phyloP scores from a whole-genome alignment of 2,888 invertebrate genomes.

The Diaphora mendica region DNA sequence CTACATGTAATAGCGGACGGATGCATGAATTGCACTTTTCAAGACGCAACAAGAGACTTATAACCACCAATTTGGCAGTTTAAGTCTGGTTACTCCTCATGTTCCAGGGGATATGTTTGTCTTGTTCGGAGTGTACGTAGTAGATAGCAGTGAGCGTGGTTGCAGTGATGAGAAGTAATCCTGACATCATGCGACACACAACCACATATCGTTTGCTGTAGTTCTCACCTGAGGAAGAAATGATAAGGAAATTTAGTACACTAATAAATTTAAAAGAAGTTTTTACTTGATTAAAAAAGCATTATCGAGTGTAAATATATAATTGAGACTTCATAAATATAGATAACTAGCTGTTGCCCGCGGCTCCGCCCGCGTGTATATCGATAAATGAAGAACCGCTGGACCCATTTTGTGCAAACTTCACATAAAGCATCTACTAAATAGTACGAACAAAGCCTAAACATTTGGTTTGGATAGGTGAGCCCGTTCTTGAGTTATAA shows the following conservation, averaged over 20 bases:
- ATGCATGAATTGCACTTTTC: slow-evolving; percentile 59
- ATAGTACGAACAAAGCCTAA: too few species aligned
- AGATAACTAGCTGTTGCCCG: too few species aligned
- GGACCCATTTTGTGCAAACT: too few species aligned
- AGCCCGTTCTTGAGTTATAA: too few species aligned
- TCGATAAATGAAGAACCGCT: too few species aligned
- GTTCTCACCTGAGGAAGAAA: slow-evolving; percentile 70
- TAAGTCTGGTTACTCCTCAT: slow-evolving; percentile 57
- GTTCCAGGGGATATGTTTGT: neutral
- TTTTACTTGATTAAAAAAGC: neutral
- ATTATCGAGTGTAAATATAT: neutral
- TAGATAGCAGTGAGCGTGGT: slow-evolving; percentile 50
- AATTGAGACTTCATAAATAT: neutral
- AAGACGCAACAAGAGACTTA: slow-evolving; percentile 14
- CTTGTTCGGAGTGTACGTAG: slow-evolving; percentile 48
- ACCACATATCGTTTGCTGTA: slow-evolving; percentile 56
- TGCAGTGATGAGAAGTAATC: slow-evolving; percentile 55
- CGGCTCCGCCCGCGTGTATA: too few species aligned
- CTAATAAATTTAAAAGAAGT: neutral
- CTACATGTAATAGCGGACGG: slow-evolving; percentile 63
- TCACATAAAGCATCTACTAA: too few species aligned
- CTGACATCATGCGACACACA: slow-evolving; percentile 63
- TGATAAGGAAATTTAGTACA: slow-evolving; percentile 12
- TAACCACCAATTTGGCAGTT: slow-evolving; percentile 21
- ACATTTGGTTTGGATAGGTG: too few species aligned